Base-by-base conservation (phyloP, 1,140 invertebrate species). In the Sminthurides bifidus region DNA sequence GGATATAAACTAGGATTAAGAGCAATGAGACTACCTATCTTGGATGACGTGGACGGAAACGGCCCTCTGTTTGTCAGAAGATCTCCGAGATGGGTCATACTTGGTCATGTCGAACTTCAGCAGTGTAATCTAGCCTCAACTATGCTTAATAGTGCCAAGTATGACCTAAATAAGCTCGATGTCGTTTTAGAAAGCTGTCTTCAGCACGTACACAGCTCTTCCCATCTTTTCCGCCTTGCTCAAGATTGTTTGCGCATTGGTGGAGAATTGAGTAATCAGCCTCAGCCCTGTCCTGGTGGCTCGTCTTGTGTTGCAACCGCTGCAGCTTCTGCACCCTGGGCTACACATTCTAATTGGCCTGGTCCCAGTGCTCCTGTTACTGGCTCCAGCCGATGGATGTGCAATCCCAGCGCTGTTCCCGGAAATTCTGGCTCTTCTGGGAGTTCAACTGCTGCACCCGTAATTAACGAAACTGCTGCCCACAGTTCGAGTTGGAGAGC, bases 221-320 rank as follows among this genome's bases (percentile, higher is more conserved):
- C 83, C 15, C 85, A 87, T 71, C 74, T 90, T 58, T 88, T 87
- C 72, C 83, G 86, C 62, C 72, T 89, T 27, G 85, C 86, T 46
- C 84, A 87, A 70, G 85, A 88, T 72, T 83, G 84, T 24, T 83
- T 87, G 71, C 78, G 84, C 26, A 84, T 85, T 68, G 84, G 44
- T 26, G 44, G 44, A 19, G 44, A 48, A 6, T 19, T 43, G 10
- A 43, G 24, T 43, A 43, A 43, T 43, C 12, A 12, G 10, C 33
- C 10, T 17, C 12, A 37, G 33, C 6, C 41, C 84, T 41, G 82
- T 83, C 29, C 84, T 84, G 15, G 76, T n/a, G n/a, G n/a, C n/a
- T n/a, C n/a, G n/a, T n/a, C n/a, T n/a, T n/a, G n/a, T n/a, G n/a
- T n/a, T n/a, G n/a, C n/a, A n/a, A n/a, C n/a, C n/a, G n/a, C n/a